Evolutionary conservation across 35 echinoderm and acorn worm genomes (phyloP).

Genomic region (Amphiura filiformis): DNA sequence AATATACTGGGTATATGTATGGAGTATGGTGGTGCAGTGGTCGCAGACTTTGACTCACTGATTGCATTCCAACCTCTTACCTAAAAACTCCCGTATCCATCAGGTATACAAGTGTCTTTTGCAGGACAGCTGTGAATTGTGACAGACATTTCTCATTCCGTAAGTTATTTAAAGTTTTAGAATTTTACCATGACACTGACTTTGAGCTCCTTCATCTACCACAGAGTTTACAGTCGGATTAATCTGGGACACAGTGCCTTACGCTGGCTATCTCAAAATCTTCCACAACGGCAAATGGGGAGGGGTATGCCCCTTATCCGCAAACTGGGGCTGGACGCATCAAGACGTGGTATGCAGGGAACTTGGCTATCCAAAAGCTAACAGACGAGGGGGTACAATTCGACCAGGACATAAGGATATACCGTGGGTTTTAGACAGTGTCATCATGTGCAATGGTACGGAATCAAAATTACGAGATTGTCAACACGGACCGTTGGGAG

Average conservation of each 20-base stretch:
- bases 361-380: not conserved
- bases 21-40: too few species aligned
- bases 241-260: slow-evolving; percentile 3
- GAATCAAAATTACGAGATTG: not conserved
- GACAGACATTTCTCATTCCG: too few species aligned
- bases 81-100: too few species aligned
- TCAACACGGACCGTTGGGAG: not conserved
- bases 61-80: too few species aligned
- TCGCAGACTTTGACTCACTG: too few species aligned
- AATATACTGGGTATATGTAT: too few species aligned
- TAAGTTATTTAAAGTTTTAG: too few species aligned
- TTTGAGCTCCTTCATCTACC: too few species aligned
- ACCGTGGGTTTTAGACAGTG: not conserved
- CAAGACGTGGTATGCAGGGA: not conserved
- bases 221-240: not conserved
- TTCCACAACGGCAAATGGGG: not conserved
- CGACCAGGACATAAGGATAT: not conserved
- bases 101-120: too few species aligned
- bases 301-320: not conserved
- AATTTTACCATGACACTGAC: too few species aligned
- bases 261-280: not conserved
- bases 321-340: not conserved
- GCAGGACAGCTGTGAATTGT: too few species aligned
- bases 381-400: not conserved
- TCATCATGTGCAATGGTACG: not conserved